These are phyloP conservation scores for Polymixis lichenea DNA, from an alignment of 2,888 invertebrate species.

Conservation along the genomic window DNA sequence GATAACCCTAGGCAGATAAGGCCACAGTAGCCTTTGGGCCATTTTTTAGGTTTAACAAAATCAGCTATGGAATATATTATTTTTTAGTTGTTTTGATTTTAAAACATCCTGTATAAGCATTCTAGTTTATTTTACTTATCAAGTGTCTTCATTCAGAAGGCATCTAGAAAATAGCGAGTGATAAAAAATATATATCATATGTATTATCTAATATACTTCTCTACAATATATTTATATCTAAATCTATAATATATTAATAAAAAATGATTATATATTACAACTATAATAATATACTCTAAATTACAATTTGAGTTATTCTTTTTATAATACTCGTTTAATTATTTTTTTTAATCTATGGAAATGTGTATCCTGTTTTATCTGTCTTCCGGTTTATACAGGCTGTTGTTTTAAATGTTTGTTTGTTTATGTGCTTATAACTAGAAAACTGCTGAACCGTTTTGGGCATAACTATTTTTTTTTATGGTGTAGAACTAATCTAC, in stretches of 20 bases:
- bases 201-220: slow-evolving; percentile 62
- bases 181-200: slow-evolving; percentile 67
- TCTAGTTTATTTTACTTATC: slow-evolving; percentile 30
- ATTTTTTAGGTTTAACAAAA: background rate
- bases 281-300: slow-evolving; percentile 54
- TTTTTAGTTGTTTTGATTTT: slow-evolving; percentile 11
- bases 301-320: slow-evolving; percentile 64
- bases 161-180: slow-evolving; percentile 53
- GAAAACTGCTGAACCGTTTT: slow-evolving; percentile 16
- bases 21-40: background rate
- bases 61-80: background rate
- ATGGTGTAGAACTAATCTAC: too few species aligned
- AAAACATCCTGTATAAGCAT: slow-evolving; percentile 15
- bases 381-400: slow-evolving; percentile 53
- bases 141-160: slow-evolving; percentile 26
- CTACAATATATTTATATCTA: slow-evolving; percentile 66
- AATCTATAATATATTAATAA: slow-evolving; percentile 60
- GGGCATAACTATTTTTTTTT: slow-evolving; percentile 37
- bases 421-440: slow-evolving; percentile 29
- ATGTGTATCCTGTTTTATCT: slow-evolving; percentile 64
- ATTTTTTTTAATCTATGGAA: slow-evolving; percentile 69
- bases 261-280: slow-evolving; percentile 67
- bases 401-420: slow-evolving; percentile 58
- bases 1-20: background rate
- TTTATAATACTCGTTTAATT: slow-evolving; percentile 65